Conservation (phyloP, 2,888 invertebrate species). For the Holacanthella duospinosa region DNA sequence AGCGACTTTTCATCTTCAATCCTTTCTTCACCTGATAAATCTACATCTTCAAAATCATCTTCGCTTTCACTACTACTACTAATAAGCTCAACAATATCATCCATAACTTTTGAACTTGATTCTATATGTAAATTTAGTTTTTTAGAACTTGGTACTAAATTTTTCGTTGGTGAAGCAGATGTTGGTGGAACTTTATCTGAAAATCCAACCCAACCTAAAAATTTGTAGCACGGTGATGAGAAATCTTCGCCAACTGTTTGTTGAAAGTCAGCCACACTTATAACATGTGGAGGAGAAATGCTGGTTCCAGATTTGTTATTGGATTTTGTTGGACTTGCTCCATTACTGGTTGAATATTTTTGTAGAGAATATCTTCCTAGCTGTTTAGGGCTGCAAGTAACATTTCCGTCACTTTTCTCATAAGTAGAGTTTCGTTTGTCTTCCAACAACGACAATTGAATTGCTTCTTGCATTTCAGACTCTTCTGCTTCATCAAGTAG, state of each 20-base stretch:
- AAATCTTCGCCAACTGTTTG: not conserved
- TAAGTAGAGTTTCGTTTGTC: no score
- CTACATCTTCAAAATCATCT: constrained; percentile 32
- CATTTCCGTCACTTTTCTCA: not conserved
- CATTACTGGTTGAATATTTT: not conserved
- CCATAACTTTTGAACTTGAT: no score
- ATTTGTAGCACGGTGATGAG: constrained; percentile 20
- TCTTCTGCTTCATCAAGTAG: not conserved
- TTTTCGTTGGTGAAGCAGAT: not conserved
- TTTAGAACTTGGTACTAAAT: not conserved
- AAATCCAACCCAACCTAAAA: constrained; percentile 26
- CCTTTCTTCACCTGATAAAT: constrained; percentile 22
- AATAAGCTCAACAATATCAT: not conserved
- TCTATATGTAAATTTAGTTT: no score
- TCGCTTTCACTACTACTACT: constrained; percentile 13
- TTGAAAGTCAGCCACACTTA: not conserved
- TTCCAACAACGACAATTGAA: not conserved
- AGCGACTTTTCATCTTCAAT: constrained; percentile 17
- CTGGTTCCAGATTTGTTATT: no score
- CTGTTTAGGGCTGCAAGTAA: not conserved
- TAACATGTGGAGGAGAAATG: not conserved
- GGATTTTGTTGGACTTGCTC: not conserved
- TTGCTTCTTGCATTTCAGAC: not conserved
- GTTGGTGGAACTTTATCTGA: constrained; percentile 2
- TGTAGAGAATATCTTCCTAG: not conserved